Evolutionary conservation across 2,888 invertebrate species (phyloP), one percentile per base, ranked within the genome.

Genomic region (Colletes collaris): DNA sequence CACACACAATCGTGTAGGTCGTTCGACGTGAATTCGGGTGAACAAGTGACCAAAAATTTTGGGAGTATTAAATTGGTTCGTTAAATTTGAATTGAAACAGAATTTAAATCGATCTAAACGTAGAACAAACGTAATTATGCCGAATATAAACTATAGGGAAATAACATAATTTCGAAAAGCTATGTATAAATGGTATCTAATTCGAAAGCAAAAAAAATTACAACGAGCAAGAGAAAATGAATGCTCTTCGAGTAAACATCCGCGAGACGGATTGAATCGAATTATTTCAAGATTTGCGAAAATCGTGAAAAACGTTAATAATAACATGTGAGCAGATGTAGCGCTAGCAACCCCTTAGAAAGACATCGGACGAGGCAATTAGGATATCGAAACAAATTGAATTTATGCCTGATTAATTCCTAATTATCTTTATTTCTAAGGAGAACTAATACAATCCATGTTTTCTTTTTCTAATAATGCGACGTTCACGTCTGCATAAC

Each of bases 261-360:
- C 44, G 19, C 44, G 5, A 56, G 13, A 44, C 19, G 35, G 71
- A 60, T 55, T 13, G 19, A 49, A n/a, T 16, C n/a, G n/a, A 19
- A n/a, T 35, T 16, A 58, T 71, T 46, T 19, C 2, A 7, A 8
- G 10, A 8, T 46, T 44, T 13, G 27, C 6, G 19, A 50, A 49
- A 52, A 60, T 46, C 40, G 46, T 10, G 3, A 3, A 10, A 52
- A 40, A 3, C 13, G 60, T 75, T 78, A 64, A 60, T 49, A 44
- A 76, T 64, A 64, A 52, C 52, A 37, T 10, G 67, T 53, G 50
- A 67, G 59, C 11, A 40, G 19, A 58, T 27, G 27, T 76, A 68
- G 59, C 46, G 44, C 19, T 74, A 66, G 78, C 27, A 56, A 77
- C 52, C 65, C 70, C 58, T 62, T 79, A 76, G 76, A 60, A 60